These are phyloP conservation scores for Orthosia gracilis DNA, from an alignment of 2,888 invertebrate species.

Conservation along the genomic window DNA sequence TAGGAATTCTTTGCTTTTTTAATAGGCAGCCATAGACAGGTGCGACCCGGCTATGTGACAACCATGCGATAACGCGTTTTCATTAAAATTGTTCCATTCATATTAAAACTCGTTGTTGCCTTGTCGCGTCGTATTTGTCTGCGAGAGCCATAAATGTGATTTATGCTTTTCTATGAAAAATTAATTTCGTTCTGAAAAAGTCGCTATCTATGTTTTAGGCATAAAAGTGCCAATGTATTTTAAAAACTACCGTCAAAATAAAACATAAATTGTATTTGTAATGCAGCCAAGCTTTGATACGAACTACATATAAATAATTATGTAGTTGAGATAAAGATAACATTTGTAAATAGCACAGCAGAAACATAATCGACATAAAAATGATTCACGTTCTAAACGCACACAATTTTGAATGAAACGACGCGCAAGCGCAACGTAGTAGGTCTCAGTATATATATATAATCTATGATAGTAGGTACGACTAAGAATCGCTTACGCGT, in stretches of 20 bases:
- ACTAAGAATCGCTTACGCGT: slow-evolving; percentile 20
- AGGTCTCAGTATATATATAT: too few species aligned
- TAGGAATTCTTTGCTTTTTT: slow-evolving; percentile 20
- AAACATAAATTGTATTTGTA: not conserved
- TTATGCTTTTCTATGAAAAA: not conserved
- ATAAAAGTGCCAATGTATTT: not conserved
- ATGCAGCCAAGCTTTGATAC: slow-evolving; percentile 4
- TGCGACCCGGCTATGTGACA: not conserved
- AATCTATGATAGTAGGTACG: too few species aligned
- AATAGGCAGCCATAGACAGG: not conserved
- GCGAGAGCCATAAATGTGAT: not conserved
- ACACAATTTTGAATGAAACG: slow-evolving; percentile 35
- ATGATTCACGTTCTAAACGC: slow-evolving; percentile 17
- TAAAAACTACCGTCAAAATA: not conserved
- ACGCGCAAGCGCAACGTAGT: not conserved
- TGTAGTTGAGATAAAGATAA: slow-evolving; percentile 18
- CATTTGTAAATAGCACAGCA: slow-evolving; percentile 15
- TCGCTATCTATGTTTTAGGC: not conserved
- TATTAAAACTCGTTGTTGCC: not conserved
- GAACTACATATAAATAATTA: slow-evolving; percentile 3
- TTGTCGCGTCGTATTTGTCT: not conserved
- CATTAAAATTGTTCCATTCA: not conserved
- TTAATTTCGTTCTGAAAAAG: not conserved
- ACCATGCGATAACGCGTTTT: not conserved
- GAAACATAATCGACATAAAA: slow-evolving; percentile 18